Conservation (phyloP, 1,140 invertebrate genomes). For the Mercenaria mercenaria region DNA sequence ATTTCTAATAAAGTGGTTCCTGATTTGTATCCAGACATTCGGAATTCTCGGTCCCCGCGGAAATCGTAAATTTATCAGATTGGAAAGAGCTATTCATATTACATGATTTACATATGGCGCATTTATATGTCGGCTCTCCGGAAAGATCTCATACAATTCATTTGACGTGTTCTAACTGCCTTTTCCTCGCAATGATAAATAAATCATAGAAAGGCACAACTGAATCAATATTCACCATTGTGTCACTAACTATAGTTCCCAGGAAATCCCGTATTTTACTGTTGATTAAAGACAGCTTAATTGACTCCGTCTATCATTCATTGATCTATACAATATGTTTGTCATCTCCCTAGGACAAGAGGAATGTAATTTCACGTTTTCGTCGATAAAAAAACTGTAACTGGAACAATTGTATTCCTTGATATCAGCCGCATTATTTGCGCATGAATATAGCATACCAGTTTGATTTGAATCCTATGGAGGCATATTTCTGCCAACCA, state of each 20-base stretch:
- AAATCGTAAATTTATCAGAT: background rate
- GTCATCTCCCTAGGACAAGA: background rate
- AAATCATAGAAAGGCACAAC: background rate
- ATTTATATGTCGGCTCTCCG: background rate
- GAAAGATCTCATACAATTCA: background rate
- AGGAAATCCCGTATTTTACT: background rate
- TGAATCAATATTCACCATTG: background rate
- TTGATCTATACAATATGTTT: background rate
- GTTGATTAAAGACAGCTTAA: slow-evolving; percentile 29
- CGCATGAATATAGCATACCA: too few relatives aligned
- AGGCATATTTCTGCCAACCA: too few relatives aligned
- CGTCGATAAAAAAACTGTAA: too few relatives aligned
- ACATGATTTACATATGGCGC: slow-evolving; percentile 10
- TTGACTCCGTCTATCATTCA: slow-evolving; percentile 9
- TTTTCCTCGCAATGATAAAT: background rate
- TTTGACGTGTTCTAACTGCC: background rate
- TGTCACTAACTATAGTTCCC: background rate
- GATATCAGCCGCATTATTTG: too few relatives aligned
- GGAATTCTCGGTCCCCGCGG: background rate
- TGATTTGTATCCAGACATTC: background rate
- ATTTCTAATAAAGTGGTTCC: background rate
- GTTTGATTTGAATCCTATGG: too few relatives aligned
- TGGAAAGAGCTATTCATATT: background rate
- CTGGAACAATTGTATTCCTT: too few relatives aligned
- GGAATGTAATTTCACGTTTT: too few relatives aligned